phyloP scores from a whole-genome alignment of 2,113 vertebrate species.

The Phocoena phocoena region DNA sequence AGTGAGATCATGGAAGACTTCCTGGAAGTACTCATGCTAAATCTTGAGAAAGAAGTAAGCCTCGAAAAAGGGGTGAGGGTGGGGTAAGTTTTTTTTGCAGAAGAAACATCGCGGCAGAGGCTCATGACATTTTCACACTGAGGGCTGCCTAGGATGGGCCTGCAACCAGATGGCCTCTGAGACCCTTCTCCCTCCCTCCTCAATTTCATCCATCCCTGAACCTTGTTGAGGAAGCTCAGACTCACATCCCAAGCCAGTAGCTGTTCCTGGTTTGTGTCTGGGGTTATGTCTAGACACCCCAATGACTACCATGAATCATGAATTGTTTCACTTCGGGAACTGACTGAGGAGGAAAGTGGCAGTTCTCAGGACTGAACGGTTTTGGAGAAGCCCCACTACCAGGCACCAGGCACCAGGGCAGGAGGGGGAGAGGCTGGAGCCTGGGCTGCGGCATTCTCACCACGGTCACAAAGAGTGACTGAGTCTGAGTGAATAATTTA shows the following conservation, averaged over 20 bases:
- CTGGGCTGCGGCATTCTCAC: neutral
- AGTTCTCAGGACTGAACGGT: neutral
- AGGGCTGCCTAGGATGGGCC: neutral
- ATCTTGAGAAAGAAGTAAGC: neutral
- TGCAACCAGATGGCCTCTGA: neutral
- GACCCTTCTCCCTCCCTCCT: neutral
- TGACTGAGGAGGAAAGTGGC: neutral
- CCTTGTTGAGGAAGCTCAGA: neutral
- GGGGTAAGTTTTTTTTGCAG: neutral
- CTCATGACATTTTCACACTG: neutral
- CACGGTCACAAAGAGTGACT: neutral
- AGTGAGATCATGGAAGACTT: neutral
- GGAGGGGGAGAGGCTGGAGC: neutral
- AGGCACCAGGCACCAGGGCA: neutral
- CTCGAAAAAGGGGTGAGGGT: neutral
- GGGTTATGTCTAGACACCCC: neutral
- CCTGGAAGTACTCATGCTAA: neutral
- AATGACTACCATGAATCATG: neutral
- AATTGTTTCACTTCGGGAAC: neutral
- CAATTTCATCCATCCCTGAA: neutral
- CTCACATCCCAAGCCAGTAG: too few species aligned
- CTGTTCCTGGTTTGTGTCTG: neutral
- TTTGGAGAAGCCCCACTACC: neutral
- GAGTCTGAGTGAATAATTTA: constrained; percentile 48
- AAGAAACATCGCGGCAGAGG: neutral